A percentile compares a stretch with the other conserved stretches of the same genome.
Conservation (phyloP, 2,888 invertebrate species). For the Volucella inflata region DNA sequence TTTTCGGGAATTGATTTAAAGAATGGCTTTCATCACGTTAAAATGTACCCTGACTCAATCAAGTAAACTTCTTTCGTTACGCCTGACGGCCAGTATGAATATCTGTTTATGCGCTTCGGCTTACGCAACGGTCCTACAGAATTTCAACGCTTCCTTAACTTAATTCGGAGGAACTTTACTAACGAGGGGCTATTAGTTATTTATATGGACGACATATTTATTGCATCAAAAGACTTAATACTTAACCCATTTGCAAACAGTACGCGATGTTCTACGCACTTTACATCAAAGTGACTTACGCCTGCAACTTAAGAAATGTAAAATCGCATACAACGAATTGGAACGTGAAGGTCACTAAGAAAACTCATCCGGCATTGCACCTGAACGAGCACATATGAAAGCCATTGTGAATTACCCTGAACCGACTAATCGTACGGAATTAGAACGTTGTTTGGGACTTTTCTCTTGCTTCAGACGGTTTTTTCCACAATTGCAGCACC, state of each 20-base stretch:
- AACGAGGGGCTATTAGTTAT: constrained; percentile 31
- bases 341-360: constrained; percentile 39
- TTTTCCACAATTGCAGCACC: constrained; percentile 77
- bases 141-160: constrained; percentile 50
- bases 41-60: constrained; percentile 17
- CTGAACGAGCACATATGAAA: constrained; percentile 13
- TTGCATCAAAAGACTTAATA: not conserved
- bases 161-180: constrained; percentile 25
- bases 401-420: constrained; percentile 34
- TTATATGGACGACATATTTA: constrained; percentile 50
- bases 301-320: not conserved
- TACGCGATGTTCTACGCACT: too few species aligned
- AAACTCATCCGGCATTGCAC: constrained; percentile 11
- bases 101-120: constrained; percentile 32
- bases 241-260: not conserved
- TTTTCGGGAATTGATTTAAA: constrained; percentile 68
- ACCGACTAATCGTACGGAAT: constrained; percentile 23
- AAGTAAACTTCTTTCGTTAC: constrained; percentile 14
- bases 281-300: too few species aligned
- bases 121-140: constrained; percentile 58
- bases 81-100: constrained; percentile 9
- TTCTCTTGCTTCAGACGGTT: constrained; percentile 62
- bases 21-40: constrained; percentile 68
- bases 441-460: constrained; percentile 48
- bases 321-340: not conserved